Evolutionary conservation across 23 tunicate species (phyloP).

Genomic region (Ciona savignyi): DNA sequence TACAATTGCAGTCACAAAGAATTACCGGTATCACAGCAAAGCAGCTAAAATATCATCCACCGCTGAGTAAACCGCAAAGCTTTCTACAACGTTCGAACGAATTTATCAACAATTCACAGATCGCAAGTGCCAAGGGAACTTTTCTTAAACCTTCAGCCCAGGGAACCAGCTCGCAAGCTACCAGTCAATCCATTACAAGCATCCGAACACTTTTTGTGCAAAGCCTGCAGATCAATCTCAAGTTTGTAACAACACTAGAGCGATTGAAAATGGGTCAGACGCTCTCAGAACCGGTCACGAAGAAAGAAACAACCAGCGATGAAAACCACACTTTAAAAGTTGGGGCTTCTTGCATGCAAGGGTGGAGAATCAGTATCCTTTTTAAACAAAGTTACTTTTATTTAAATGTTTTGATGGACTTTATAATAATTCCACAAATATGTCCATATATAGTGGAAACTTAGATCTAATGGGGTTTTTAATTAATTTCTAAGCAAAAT

Average conservation of each 20-base stretch:
- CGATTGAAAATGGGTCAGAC: constrained; percentile 79
- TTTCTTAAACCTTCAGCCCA: background rate
- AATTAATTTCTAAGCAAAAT: too few relatives aligned
- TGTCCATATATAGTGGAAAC: too few relatives aligned
- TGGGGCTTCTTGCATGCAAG: constrained; percentile 93
- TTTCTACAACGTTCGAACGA: background rate
- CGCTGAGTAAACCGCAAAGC: background rate
- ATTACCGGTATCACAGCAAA: background rate
- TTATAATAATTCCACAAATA: too few relatives aligned
- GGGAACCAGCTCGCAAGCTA: background rate
- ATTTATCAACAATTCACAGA: background rate
- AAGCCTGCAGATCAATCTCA: background rate
- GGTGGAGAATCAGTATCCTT: constrained; percentile 97
- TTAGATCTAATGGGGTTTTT: too few relatives aligned
- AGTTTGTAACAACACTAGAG: background rate
- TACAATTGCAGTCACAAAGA: background rate
- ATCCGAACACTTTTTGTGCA: background rate
- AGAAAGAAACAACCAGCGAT: constrained; percentile 75
- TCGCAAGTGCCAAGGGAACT: background rate
- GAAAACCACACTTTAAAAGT: constrained; percentile 78
- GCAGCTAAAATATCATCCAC: background rate
- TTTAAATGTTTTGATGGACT: too few relatives aligned
- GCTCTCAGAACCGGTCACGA: constrained; percentile 83
- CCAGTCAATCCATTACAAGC: background rate
- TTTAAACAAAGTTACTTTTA: too few relatives aligned